phyloP scores from a whole-genome alignment of 37 sponge, comb jelly and placozoan genomes.

The Ephydatia muelleri region DNA sequence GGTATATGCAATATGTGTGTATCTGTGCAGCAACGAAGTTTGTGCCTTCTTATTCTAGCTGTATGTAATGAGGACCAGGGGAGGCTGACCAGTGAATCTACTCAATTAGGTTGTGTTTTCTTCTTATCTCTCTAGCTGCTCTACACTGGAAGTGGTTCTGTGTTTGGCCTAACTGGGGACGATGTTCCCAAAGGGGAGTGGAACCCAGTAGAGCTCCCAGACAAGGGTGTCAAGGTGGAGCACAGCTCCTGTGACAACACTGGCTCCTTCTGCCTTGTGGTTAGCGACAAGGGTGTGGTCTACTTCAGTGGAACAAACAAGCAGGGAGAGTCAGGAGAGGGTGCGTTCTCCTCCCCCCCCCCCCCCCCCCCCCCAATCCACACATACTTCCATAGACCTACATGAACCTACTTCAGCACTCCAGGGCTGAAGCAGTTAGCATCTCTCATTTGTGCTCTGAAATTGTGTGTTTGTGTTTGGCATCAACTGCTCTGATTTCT shows the following conservation, averaged over 20 bases:
- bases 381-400: background rate
- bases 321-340: slow-evolving; percentile 76
- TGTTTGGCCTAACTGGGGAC: slow-evolving; percentile 58
- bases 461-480: too few species aligned
- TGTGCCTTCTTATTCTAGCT: background rate
- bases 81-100: background rate
- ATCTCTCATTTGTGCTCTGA: too few species aligned
- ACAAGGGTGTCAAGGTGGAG: slow-evolving; percentile 57
- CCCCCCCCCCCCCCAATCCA: too few species aligned
- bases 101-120: too few species aligned
- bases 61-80: background rate
- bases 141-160: slow-evolving; percentile 65
- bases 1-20: background rate
- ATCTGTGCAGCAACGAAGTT: background rate
- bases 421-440: too few species aligned
- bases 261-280: slow-evolving; percentile 54
- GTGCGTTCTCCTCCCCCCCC: background rate
- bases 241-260: slow-evolving; percentile 57
- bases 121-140: slow-evolving; percentile 28
- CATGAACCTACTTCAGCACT: too few species aligned
- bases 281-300: slow-evolving; percentile 71
- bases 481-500: too few species aligned
- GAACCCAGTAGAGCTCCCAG: slow-evolving; percentile 59
- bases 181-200: slow-evolving; percentile 69
- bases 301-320: slow-evolving; percentile 79